Conservation (phyloP, 2,888 invertebrate genomes). For the Thera britannica region DNA sequence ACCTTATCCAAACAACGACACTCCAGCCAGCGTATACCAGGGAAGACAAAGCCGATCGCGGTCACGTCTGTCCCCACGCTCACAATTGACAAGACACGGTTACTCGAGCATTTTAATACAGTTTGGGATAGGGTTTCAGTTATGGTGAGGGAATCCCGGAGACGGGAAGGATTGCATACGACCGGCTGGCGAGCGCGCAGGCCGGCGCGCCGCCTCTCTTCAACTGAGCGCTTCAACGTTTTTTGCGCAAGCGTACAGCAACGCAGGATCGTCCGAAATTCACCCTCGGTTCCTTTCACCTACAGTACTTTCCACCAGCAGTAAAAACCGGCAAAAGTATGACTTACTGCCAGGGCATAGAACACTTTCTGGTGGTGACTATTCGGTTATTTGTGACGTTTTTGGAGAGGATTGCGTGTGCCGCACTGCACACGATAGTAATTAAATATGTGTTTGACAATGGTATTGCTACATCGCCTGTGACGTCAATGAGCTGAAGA, state of each 20-base stretch:
- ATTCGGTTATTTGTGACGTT: conserved; percentile 10
- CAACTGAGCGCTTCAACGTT: conserved; percentile 68
- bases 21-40: conserved; percentile 57
- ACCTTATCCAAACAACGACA: conserved; percentile 77
- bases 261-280: conserved; percentile 80
- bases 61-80: conserved; percentile 52
- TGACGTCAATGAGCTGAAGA: conserved; percentile 75
- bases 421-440: conserved; percentile 84
- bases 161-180: conserved; percentile 61
- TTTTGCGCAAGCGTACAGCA: conserved; percentile 75
- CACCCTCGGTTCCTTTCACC: conserved; percentile 51
- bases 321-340: conserved; percentile 26
- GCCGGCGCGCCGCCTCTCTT: conserved; percentile 82
- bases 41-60: conserved; percentile 73
- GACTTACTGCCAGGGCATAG: conserved; percentile 33
- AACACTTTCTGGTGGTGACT: conserved; percentile 5
- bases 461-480: conserved; percentile 73
- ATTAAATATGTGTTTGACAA: conserved; percentile 84
- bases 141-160: conserved; percentile 66
- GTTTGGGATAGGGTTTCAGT: conserved; percentile 69
- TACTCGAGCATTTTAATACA: conserved; percentile 56
- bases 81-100: conserved; percentile 70
- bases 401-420: conserved; percentile 70
- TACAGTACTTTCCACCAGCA: conserved; percentile 50
- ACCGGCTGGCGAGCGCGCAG: conserved; percentile 84